Percentiles rank a stretch among this genome's conserved stretches.
Conservation (phyloP, 37 sponge, comb jelly and placozoan species). For the Sycon ciliatum region DNA sequence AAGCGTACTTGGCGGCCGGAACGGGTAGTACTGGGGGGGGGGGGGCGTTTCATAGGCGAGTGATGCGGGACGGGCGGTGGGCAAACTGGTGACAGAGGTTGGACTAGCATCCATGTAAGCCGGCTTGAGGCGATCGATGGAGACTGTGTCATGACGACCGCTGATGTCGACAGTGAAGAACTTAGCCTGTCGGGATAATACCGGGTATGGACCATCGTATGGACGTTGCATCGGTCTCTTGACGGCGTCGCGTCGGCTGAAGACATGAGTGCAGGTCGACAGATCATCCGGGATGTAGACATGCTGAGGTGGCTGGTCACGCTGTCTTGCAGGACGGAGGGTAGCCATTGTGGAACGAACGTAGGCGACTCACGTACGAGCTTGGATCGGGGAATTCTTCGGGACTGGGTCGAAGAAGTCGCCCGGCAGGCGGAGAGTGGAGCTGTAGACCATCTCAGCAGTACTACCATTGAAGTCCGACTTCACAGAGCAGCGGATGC, state of each 20-base stretch:
- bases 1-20: too few species aligned
- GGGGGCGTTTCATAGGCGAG: too few species aligned
- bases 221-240: slow-evolving; percentile 45
- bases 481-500: slow-evolving; percentile 48
- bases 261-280: slow-evolving; percentile 46
- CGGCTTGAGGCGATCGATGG: slow-evolving; percentile 56
- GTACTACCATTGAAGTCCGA: slow-evolving; percentile 39
- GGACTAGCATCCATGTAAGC: slow-evolving; percentile 17
- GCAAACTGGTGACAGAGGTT: too few species aligned
- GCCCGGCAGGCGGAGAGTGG: slow-evolving; percentile 20
- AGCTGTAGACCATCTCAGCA: slow-evolving; percentile 60
- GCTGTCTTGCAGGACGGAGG: too few species aligned
- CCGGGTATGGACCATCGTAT: slow-evolving; percentile 46
- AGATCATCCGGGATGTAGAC: slow-evolving; percentile 29
- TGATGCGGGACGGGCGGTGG: too few species aligned
- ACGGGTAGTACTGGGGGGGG: too few species aligned
- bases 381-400: too few species aligned
- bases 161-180: slow-evolving; percentile 45
- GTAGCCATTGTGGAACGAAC: too few species aligned
- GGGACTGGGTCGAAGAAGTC: too few species aligned
- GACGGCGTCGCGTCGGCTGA: slow-evolving; percentile 46
- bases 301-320: too few species aligned
- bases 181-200: slow-evolving; percentile 37
- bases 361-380: too few species aligned
- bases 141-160: slow-evolving; percentile 34